Percentiles rank a stretch among this genome's conserved stretches.
Conservation (phyloP, 1,140 invertebrate species). For the Pseudomyrmex flavicornis region DNA sequence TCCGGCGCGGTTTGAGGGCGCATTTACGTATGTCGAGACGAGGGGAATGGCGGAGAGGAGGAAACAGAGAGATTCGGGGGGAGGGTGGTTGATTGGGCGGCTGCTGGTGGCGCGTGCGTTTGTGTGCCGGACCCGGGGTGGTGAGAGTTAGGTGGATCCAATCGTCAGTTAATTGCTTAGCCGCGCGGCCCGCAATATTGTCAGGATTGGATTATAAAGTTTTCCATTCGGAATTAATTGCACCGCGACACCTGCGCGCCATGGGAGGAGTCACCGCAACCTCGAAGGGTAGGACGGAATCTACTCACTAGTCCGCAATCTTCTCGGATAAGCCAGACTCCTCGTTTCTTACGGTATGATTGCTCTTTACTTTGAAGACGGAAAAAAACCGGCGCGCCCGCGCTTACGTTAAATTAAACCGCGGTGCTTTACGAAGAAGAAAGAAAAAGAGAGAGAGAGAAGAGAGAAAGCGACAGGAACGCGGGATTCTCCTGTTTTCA, state of each 20-base stretch:
- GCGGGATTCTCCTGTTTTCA: slow-evolving; percentile 12
- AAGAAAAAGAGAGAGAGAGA: no score
- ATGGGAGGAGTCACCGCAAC: slow-evolving; percentile 25
- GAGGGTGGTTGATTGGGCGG: slow-evolving; percentile 44
- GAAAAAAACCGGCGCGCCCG: slow-evolving; percentile 20
- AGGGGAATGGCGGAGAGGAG: neutral
- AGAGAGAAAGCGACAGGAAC: neutral
- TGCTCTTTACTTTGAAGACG: slow-evolving; percentile 18
- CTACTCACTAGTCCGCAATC: slow-evolving; percentile 40
- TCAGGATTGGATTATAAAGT: slow-evolving; percentile 73
- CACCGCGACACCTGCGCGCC: slow-evolving; percentile 68
- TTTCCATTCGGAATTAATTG: slow-evolving; percentile 76
- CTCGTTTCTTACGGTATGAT: slow-evolving; percentile 36
- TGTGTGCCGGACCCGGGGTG: slow-evolving; percentile 46
- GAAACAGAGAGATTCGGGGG: neutral
- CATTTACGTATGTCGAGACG: slow-evolving; percentile 38
- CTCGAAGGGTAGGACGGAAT: neutral
- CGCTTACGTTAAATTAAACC: slow-evolving; percentile 52
- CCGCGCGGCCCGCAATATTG: slow-evolving; percentile 72
- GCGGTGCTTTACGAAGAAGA: neutral
- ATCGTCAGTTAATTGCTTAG: slow-evolving; percentile 78
- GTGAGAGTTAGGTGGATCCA: slow-evolving; percentile 72
- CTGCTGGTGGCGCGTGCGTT: slow-evolving; percentile 44
- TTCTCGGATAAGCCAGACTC: slow-evolving; percentile 53
- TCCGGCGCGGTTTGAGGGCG: slow-evolving; percentile 21